Evolutionary conservation across 2,888 invertebrate species (phyloP).

Genomic region (Cryptocheilus praepositus): DNA sequence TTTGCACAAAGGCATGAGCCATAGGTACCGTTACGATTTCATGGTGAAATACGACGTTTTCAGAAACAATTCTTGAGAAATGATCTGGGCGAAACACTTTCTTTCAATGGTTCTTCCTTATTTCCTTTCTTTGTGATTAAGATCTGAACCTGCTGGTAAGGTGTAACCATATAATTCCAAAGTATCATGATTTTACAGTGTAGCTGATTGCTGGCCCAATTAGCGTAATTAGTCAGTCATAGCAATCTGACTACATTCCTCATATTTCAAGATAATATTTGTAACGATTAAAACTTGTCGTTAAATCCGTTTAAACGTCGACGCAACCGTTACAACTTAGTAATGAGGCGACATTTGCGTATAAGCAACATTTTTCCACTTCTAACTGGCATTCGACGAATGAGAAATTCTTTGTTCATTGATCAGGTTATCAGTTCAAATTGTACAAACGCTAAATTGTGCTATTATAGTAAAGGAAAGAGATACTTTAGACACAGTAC

Average conservation of each 20-base stretch:
- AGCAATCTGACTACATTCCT: slow-evolving; percentile 40
- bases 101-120: slow-evolving; percentile 7
- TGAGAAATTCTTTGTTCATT: too few relatives aligned
- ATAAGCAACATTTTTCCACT: too few relatives aligned
- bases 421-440: background rate
- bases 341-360: background rate
- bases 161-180: slow-evolving; percentile 28
- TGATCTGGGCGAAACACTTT: slow-evolving; percentile 9
- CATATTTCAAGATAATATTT: slow-evolving; percentile 1
- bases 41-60: background rate
- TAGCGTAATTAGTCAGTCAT: slow-evolving; percentile 37
- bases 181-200: slow-evolving; percentile 18
- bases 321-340: background rate
- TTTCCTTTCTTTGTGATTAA: too few relatives aligned
- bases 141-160: slow-evolving; percentile 54
- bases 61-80: too few relatives aligned
- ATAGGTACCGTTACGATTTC: background rate
- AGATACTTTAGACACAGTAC: slow-evolving; percentile 2
- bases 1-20: slow-evolving; percentile 39
- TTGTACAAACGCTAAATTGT: background rate
- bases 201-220: slow-evolving; percentile 65
- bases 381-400: too few relatives aligned
- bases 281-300: background rate
- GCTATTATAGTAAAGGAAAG: slow-evolving; percentile 2
- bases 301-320: slow-evolving; percentile 10